Evolutionary conservation across 2,113 vertebrate species (phyloP), one percentile per base, ranked within the genome.

Genomic region (Callopanchax toddi): DNA sequence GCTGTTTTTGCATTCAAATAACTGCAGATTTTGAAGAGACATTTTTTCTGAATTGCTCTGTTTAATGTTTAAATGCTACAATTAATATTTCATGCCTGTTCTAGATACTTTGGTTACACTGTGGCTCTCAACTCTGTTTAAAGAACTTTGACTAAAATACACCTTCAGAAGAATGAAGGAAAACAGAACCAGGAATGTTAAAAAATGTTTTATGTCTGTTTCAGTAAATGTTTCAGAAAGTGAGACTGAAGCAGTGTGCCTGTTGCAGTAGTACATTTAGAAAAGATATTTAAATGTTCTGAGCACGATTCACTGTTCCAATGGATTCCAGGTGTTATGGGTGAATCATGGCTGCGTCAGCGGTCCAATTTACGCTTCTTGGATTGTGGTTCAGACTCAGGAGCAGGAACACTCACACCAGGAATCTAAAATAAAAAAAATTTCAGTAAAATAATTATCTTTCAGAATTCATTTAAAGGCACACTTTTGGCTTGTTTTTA

Each of bases 281-380:
- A 50, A 51, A 73, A 76, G 63, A 29, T 9, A 12, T 8, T 12
- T 4, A 1, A 1, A 39, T 11, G 6, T 8, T 37, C 36, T 13
- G 9, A 13, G 36, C 26, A 59, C 32, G n/a, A 1, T 56, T 20
- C 49, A 46, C 26, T 10, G 6, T 49, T 29, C 37, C 16, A 45
- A 23, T 50, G 10, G 25, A 45, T 36, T 9, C 5, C 60, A 40
- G 60, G 2, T 20, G 4, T 40, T 46, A n/a, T 3, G 1, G n/a
- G 20, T 64, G 20, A 53, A 21, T 48, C 34, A 0, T 17, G 6
- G n/a, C 8, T 59, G 0, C 10, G 1, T 91, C 93, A 97, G 63
- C 85, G 78, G 74, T 92, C 80, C 71, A 92, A 58, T 74, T 94
- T 98, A 56, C 82, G 90, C 79, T 94, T 98, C 91, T 99, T 99